These are phyloP conservation scores for Cryptotermes secundus DNA, from an alignment of 1,140 invertebrate species.

Conservation along the genomic window DNA sequence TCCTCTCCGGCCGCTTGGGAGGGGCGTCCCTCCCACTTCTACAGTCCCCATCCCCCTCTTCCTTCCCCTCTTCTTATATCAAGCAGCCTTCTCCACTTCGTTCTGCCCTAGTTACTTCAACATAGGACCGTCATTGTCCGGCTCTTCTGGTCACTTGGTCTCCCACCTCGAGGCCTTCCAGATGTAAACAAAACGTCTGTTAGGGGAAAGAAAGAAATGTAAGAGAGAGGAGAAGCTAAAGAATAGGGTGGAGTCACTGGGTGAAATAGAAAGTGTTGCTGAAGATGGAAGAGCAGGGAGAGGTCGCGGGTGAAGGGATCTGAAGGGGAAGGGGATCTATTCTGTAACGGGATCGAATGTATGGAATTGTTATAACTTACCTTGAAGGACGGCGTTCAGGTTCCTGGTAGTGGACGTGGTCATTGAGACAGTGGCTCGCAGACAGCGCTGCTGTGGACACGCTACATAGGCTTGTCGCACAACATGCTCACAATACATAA, in stretches of 20 bases:
- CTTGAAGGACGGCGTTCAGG: background rate
- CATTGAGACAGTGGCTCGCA: background rate
- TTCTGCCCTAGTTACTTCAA: slow-evolving; percentile 2
- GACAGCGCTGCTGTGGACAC: background rate
- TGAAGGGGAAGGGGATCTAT: background rate
- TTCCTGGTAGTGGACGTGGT: background rate
- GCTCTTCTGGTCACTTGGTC: background rate
- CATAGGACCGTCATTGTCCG: background rate
- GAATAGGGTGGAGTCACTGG: background rate
- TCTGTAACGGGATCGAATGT: slow-evolving; percentile 6
- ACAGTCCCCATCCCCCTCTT: background rate
- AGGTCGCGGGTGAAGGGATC: background rate
- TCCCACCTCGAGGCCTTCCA: background rate
- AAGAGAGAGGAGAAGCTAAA: background rate
- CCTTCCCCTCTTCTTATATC: background rate
- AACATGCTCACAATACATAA: background rate
- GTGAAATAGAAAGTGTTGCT: slow-evolving; percentile 10
- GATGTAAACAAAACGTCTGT: slow-evolving; percentile 10
- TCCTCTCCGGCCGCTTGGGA: background rate
- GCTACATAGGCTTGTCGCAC: background rate
- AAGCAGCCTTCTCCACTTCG: background rate
- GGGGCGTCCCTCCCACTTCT: background rate
- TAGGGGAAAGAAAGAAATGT: background rate
- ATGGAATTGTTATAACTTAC: slow-evolving; percentile 1
- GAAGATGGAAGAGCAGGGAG: background rate